Conservation (phyloP, 2,797 vertebrate species). For the Luscinia megarhynchos region DNA sequence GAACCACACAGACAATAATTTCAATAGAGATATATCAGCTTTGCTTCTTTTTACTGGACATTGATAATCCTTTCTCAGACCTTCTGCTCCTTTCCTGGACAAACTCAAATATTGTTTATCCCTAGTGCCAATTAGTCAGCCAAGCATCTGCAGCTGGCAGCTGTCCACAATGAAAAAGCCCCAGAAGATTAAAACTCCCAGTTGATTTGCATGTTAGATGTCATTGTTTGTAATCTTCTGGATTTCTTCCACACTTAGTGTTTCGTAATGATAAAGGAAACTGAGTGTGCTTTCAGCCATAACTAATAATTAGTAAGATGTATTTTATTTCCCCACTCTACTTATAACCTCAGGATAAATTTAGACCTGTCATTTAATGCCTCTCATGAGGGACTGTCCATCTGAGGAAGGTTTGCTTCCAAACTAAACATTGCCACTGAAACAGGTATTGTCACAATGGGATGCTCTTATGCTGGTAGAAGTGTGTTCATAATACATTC, state of each 20-base stretch:
- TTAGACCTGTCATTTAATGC: not conserved
- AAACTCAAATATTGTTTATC: conserved; percentile 32
- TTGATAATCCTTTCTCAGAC: not conserved
- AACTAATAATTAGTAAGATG: conserved; percentile 1
- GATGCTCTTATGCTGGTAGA: not conserved
- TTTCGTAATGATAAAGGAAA: not conserved
- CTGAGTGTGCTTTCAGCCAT: not conserved
- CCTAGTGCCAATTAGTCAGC: not conserved
- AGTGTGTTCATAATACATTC: not conserved
- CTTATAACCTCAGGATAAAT: not conserved
- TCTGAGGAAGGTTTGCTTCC: not conserved
- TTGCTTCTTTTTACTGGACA: not conserved
- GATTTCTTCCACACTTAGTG: not conserved
- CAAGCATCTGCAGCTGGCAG: conserved; percentile 26
- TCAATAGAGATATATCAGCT: not conserved
- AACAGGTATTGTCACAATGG: not conserved
- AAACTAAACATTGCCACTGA: not conserved
- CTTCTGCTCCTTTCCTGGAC: not conserved
- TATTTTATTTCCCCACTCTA: not conserved
- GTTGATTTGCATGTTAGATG: not conserved
- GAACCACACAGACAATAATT: not conserved
- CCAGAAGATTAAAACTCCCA: conserved; percentile 8
- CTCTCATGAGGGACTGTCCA: not conserved
- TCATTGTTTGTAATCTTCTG: conserved; percentile 17
- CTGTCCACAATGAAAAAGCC: not conserved